Conservation (phyloP, 2,888 invertebrate genomes). For the Mesorhabditis sp. region DNA sequence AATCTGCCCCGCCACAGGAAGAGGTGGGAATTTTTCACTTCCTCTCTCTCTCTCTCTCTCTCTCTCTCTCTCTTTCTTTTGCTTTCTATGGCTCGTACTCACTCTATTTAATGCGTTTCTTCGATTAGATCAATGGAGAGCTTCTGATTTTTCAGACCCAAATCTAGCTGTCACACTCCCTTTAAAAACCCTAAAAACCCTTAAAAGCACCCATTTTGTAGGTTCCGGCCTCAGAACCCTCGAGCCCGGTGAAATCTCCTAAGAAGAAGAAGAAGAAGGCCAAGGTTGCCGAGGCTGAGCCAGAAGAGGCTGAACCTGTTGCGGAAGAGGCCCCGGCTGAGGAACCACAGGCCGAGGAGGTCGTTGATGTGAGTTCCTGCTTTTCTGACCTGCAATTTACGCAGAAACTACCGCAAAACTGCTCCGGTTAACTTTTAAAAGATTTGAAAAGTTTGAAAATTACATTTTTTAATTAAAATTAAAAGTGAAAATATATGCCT, state of each 20-base stretch:
- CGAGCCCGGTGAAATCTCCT: constrained; percentile 3
- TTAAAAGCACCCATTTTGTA: background rate
- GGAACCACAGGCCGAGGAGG: constrained; percentile 6
- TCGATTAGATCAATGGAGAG: no score
- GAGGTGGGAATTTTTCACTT: background rate
- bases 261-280: constrained; percentile 8
- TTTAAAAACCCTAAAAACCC: no score
- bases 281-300: constrained; percentile 15
- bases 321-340: constrained; percentile 10
- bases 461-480: background rate
- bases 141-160: no score
- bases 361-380: background rate
- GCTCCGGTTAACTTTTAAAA: no score
- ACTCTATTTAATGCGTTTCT: no score
- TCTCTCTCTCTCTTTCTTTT: no score
- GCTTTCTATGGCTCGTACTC: no score
- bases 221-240: constrained; percentile 2
- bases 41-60: background rate
- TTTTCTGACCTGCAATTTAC: no score
- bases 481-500: background rate
- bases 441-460: background rate
- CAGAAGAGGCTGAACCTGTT: constrained; percentile 21
- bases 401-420: no score
- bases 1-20: background rate
- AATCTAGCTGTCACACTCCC: no score